phyloP scores from a whole-genome alignment of 2,797 vertebrate species.

The Gallinago stenura region DNA sequence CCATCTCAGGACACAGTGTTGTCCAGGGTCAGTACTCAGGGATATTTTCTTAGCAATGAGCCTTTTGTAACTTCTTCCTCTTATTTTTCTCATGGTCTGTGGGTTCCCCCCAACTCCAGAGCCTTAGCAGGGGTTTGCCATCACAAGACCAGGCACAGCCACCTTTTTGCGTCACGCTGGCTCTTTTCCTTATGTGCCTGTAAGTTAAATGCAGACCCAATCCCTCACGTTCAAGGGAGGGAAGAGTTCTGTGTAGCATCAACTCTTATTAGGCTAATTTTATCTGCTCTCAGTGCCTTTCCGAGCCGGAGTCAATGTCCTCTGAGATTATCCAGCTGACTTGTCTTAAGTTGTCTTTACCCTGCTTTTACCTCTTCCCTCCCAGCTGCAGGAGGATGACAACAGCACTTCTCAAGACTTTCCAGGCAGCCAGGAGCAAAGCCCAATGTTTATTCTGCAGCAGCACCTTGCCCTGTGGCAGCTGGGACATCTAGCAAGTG shows the following conservation, averaged over 20 bases:
- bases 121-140: not conserved
- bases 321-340: constrained; percentile 56
- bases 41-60: not conserved
- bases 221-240: not conserved
- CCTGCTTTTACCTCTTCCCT: constrained; percentile 12
- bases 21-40: not conserved
- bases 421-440: not conserved
- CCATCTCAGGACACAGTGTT: accelerated
- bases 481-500: accelerated
- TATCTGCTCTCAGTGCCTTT: constrained; percentile 58
- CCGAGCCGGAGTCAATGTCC: constrained; percentile 37
- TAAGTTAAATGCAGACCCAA: not conserved
- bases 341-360: not conserved
- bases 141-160: not conserved
- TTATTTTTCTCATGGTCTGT: not conserved
- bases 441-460: not conserved
- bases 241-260: constrained; percentile 52
- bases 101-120: not conserved
- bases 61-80: not conserved
- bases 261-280: constrained; percentile 71
- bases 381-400: not conserved
- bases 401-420: not conserved
- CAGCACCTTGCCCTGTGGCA: not conserved
- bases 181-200: not conserved
- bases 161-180: accelerated